A percentile compares a stretch with the other conserved stretches of the same genome.
Evolutionary conservation across 2,113 vertebrate species (phyloP).

Genomic region (Grammomys dolichurus): DNA sequence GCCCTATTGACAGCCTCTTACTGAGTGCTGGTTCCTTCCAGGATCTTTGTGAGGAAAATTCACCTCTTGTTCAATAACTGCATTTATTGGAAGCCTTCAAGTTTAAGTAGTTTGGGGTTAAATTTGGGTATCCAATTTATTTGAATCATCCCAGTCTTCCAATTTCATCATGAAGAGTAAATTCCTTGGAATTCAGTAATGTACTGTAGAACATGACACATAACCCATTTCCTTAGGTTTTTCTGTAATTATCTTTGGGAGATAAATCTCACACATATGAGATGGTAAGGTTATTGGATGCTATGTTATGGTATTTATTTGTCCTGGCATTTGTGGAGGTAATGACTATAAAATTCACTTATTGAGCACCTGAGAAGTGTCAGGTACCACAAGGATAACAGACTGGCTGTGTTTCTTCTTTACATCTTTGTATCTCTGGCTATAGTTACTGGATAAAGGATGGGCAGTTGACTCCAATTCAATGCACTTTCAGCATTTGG

Average conservation of each 20-base stretch:
- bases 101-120: background rate
- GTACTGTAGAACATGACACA: conserved; percentile 36
- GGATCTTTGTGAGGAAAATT: conserved; percentile 21
- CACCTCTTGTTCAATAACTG: conserved; percentile 11
- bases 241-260: conserved; percentile 65
- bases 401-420: background rate
- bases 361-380: background rate
- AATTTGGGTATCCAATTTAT: conserved; percentile 41
- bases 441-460: background rate
- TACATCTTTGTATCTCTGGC: background rate
- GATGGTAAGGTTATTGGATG: conserved; percentile 41
- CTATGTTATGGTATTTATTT: conserved; percentile 28
- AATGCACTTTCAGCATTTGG: background rate
- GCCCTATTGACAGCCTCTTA: background rate
- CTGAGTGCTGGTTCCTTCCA: background rate
- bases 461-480: background rate
- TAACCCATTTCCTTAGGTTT: conserved; percentile 48
- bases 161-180: conserved; percentile 43
- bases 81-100: conserved; percentile 19
- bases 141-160: conserved; percentile 26
- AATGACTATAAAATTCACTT: conserved; percentile 63
- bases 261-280: conserved; percentile 56
- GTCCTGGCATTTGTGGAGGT: conserved; percentile 54
- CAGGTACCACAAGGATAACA: background rate
- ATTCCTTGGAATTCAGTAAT: conserved; percentile 45